A percentile compares a stretch with the other conserved stretches of the same genome.
These are phyloP conservation scores for Balearica regulorum DNA, from an alignment of 2,797 vertebrate genomes.

Conservation along the genomic window DNA sequence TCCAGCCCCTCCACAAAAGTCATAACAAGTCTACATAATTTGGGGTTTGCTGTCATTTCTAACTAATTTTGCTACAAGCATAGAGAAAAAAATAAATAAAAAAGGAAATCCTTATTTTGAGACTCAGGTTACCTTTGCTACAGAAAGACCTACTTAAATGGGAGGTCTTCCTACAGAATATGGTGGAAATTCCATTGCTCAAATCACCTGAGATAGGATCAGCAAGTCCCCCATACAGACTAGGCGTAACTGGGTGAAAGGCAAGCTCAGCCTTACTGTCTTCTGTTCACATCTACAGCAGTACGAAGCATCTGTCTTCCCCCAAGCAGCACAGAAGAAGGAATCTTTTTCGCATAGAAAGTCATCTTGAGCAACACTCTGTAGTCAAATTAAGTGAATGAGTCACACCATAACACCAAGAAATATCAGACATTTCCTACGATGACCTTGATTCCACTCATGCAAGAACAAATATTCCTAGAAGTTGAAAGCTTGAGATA, in stretches of 20 bases:
- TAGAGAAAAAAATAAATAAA: neutral
- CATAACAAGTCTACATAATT: neutral
- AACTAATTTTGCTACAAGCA: neutral
- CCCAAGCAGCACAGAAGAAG: neutral
- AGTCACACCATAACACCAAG: neutral
- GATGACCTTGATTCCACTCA: constrained; percentile 17
- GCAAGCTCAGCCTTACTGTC: neutral
- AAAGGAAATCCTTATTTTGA: neutral
- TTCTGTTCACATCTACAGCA: neutral
- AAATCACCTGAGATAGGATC: neutral
- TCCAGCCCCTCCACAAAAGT: neutral
- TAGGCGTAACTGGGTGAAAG: neutral
- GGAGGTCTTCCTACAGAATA: neutral
- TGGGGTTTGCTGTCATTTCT: neutral
- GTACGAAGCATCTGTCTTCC: neutral
- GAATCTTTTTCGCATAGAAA: neutral
- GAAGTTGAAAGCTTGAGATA: neutral
- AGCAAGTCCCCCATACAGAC: neutral
- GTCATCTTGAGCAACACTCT: neutral
- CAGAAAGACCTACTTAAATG: neutral
- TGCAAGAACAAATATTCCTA: constrained; percentile 12
- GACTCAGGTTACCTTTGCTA: neutral
- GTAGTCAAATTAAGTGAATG: constrained; percentile 38
- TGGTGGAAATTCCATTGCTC: neutral
- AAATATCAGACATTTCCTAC: neutral